Conservation (phyloP, 2,113 vertebrate species). For the Misgurnus mizolepis region DNA sequence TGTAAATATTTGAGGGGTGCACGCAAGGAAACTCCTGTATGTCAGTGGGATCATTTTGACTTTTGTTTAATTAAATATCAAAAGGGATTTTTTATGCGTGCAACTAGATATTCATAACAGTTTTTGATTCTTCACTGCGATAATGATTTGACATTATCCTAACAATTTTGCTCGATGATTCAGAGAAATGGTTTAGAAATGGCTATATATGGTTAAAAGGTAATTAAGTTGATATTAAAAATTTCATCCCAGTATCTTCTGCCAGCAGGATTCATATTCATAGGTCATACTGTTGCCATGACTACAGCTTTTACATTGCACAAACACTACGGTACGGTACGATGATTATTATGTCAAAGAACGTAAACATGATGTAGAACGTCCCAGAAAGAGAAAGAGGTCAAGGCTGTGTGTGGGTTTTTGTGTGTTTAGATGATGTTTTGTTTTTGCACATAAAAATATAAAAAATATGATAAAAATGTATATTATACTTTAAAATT, state of each 20-base stretch:
- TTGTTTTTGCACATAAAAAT: neutral
- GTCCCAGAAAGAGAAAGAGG: constrained; percentile 22
- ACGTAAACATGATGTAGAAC: constrained; percentile 21
- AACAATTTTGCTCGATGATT: too few species aligned
- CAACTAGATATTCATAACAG: too few species aligned
- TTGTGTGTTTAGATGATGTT: constrained; percentile 25
- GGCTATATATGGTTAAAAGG: too few species aligned
- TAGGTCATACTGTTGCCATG: neutral
- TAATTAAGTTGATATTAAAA: neutral
- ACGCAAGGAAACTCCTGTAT: neutral
- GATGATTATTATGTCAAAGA: constrained; percentile 9
- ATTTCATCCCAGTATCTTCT: neutral
- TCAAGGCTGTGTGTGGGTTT: constrained; percentile 12
- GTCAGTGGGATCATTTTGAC: neutral
- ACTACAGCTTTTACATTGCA: constrained; percentile 8
- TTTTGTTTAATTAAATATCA: too few species aligned
- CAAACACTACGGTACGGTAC: constrained; percentile 11
- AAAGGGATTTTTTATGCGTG: neutral
- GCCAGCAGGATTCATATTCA: neutral
- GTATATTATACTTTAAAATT: neutral
- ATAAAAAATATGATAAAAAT: too few species aligned
- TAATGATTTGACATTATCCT: neutral
- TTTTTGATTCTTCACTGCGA: neutral
- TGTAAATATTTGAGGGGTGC: too few species aligned
- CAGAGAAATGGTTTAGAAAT: too few species aligned